These are phyloP conservation scores for western clawed frog (Xenopus tropicalis) DNA, from an alignment of 2,113 vertebrate genomes.

Conservation along the genomic window UCB_Xtro_10.0 CM004450.2:99067501-99068000, in stretches of 20 bases:
- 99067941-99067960: constrained; percentile 53
- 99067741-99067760: background rate
- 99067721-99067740: background rate
- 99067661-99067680: too few species aligned
- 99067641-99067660: too few species aligned
- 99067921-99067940: constrained; percentile 49
- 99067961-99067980: constrained; percentile 47
- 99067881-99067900: background rate
- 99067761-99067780: background rate
- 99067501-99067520: too few species aligned
- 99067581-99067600: too few species aligned
- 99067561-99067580: too few species aligned
- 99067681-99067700: too few species aligned
- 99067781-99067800: background rate
- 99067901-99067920: constrained; percentile 10
- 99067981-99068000: constrained; percentile 48
- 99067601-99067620: too few species aligned
- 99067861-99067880: background rate
- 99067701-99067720: too few species aligned
- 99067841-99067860: background rate
- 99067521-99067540: too few species aligned
- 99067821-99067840: background rate
- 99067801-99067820: background rate
- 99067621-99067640: too few species aligned
- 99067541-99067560: too few species aligned